Evolutionary conservation across 2,888 invertebrate species (phyloP).

Genomic region (Thymelicus sylvestris): DNA sequence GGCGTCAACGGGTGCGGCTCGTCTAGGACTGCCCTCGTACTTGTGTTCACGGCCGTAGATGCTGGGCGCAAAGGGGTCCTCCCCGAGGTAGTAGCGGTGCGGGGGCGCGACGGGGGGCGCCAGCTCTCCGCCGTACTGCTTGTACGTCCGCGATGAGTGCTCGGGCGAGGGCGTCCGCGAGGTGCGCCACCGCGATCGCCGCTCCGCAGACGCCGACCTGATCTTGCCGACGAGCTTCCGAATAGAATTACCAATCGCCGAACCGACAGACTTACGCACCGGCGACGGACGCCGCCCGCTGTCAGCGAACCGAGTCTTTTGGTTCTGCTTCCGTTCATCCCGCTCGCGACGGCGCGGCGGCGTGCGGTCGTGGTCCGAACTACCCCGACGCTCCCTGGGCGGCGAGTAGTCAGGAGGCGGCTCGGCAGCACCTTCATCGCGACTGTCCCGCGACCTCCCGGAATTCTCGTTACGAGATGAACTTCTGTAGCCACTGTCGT

Average conservation of each 20-base stretch:
- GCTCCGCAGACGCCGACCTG: slow-evolving; percentile 88
- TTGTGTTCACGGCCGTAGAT: slow-evolving; percentile 94
- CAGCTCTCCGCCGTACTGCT: slow-evolving; percentile 78
- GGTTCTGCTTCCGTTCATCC: slow-evolving; percentile 85
- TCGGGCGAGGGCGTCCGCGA: slow-evolving; percentile 86
- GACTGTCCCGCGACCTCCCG: slow-evolving; percentile 76
- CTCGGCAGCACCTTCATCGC: slow-evolving; percentile 82
- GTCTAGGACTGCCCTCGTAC: slow-evolving; percentile 88
- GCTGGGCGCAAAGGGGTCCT: slow-evolving; percentile 93
- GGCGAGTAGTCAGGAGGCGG: slow-evolving; percentile 91
- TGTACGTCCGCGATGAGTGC: slow-evolving; percentile 79
- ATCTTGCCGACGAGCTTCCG: slow-evolving; percentile 93
- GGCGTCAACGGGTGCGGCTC: slow-evolving; percentile 70
- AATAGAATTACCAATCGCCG: slow-evolving; percentile 91
- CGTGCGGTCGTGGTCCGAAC: slow-evolving; percentile 73
- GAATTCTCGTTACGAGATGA: slow-evolving; percentile 83
- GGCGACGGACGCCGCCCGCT: slow-evolving; percentile 72
- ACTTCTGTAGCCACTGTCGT: slow-evolving; percentile 84
- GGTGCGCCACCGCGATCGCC: slow-evolving; percentile 86
- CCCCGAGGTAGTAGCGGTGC: slow-evolving; percentile 93
- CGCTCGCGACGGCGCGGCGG: slow-evolving; percentile 78
- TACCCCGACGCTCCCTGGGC: slow-evolving; percentile 78
- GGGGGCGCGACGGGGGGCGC: slow-evolving; percentile 84
- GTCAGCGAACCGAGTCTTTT: slow-evolving; percentile 89
- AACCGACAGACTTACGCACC: slow-evolving; percentile 81